phyloP scores from a whole-genome alignment of 2,888 invertebrate genomes.

The Lepidochitona cinerea region DNA sequence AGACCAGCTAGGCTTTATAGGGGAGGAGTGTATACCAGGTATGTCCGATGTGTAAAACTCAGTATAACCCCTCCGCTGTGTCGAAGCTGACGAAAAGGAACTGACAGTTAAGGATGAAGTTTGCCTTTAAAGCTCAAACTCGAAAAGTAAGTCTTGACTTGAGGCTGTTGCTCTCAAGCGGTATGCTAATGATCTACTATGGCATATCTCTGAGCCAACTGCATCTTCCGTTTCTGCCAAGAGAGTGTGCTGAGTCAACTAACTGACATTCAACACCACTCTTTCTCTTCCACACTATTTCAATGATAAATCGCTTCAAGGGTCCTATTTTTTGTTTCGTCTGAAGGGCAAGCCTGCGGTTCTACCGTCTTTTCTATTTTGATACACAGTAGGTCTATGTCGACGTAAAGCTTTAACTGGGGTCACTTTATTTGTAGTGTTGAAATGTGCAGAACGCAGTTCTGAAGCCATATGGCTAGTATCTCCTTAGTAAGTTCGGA shows the following conservation, averaged over 20 bases:
- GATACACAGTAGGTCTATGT: background rate
- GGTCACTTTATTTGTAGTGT: no score
- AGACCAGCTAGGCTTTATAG: slow-evolving; percentile 6
- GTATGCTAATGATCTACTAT: slow-evolving; percentile 8
- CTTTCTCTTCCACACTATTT: slow-evolving; percentile 5
- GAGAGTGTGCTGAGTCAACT: slow-evolving; percentile 3
- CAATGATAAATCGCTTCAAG: slow-evolving; percentile 7
- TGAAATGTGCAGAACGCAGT: no score
- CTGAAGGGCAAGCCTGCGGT: background rate
- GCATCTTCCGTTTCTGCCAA: background rate
- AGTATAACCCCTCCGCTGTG: slow-evolving; percentile 4
- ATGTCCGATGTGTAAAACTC: slow-evolving; percentile 1
- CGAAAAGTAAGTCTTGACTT: background rate
- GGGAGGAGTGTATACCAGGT: background rate
- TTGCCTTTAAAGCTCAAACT: slow-evolving; percentile 8
- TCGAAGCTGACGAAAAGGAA: slow-evolving; percentile 1
- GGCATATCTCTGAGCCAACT: background rate
- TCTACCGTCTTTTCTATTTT: background rate
- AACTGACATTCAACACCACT: background rate
- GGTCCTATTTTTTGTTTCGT: background rate
- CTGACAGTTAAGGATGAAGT: background rate
- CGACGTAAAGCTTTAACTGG: background rate
- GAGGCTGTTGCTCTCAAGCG: background rate
- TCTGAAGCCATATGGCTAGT: no score
- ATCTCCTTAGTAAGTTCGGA: no score